A percentile compares a stretch with the other conserved stretches of the same genome.
phyloP scores from a whole-genome alignment of 2,888 invertebrate genomes.

The Acleris laterana region DNA sequence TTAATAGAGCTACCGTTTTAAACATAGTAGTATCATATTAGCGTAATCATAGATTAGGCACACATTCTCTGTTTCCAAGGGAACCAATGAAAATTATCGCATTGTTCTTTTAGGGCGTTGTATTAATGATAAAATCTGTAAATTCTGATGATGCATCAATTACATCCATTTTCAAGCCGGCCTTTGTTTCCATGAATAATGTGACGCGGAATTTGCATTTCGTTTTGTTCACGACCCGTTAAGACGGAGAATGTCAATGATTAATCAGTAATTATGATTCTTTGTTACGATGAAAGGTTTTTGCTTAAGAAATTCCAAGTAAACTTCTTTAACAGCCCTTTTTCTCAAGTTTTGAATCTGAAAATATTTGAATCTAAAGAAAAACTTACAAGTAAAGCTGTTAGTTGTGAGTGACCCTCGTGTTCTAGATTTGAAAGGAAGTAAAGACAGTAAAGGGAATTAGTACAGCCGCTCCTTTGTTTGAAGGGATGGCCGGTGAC shows the following conservation, averaged over 20 bases:
- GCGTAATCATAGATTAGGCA: slow-evolving; percentile 25
- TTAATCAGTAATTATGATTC: slow-evolving; percentile 30
- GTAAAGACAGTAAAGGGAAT: neutral
- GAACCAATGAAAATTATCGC: slow-evolving; percentile 24
- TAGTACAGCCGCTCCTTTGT: slow-evolving; percentile 26
- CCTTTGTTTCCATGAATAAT: slow-evolving; percentile 32
- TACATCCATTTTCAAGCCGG: slow-evolving; percentile 27
- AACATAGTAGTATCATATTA: slow-evolving; percentile 11
- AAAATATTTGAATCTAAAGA: no score
- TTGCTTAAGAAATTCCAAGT: no score
- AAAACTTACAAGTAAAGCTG: no score
- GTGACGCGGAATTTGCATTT: slow-evolving; percentile 36
- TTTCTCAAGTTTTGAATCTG: no score
- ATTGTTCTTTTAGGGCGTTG: slow-evolving; percentile 34
- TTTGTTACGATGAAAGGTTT: slow-evolving; percentile 27
- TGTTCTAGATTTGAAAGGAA: neutral
- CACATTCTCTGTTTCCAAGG: slow-evolving; percentile 27
- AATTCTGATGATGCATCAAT: slow-evolving; percentile 31
- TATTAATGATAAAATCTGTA: slow-evolving; percentile 31
- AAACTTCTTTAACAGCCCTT: no score
- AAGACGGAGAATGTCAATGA: slow-evolving; percentile 28
- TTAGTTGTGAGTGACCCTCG: neutral
- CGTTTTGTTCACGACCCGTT: slow-evolving; percentile 28
- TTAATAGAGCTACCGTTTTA: slow-evolving; percentile 12
- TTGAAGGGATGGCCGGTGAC: slow-evolving; percentile 27